phyloP scores from a whole-genome alignment of 2,113 vertebrate genomes.

The Ancistrus triradiatus region DNA sequence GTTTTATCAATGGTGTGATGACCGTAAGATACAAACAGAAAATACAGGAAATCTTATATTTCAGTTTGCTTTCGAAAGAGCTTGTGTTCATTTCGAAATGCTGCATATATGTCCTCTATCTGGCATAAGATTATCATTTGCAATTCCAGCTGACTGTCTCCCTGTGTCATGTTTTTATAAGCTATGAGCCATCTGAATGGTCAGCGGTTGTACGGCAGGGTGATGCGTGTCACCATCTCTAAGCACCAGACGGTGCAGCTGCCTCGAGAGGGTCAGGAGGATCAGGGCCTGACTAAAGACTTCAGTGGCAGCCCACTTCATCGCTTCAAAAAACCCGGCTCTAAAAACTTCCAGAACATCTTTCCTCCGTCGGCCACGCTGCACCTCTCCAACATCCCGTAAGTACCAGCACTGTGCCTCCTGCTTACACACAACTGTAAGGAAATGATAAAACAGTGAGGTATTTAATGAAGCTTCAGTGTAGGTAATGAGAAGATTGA shows the following conservation, averaged over 20 bases:
- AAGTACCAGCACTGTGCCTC: constrained; percentile 48
- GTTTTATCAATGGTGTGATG: no score
- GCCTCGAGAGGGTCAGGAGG: constrained; percentile 71
- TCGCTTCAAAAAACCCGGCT: constrained; percentile 79
- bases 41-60: no score
- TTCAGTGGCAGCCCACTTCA: constrained; percentile 78
- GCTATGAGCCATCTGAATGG: constrained; percentile 80
- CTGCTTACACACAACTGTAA: no score
- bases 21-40: no score
- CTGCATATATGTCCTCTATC: no score
- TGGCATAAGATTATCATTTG: no score
- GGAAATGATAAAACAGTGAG: no score
- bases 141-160: no score
- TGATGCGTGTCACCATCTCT: constrained; percentile 72
- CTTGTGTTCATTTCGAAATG: no score
- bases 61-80: no score
- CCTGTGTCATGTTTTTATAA: constrained; percentile 48
- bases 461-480: no score
- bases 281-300: constrained; percentile 77
- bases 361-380: constrained; percentile 81
- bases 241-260: constrained; percentile 75
- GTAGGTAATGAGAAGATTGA: no score
- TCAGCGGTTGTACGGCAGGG: constrained; percentile 75
- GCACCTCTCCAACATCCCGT: constrained; percentile 86
- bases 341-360: constrained; percentile 80